Conservation (phyloP, 2,797 vertebrate species). For the Platalea minor region DNA sequence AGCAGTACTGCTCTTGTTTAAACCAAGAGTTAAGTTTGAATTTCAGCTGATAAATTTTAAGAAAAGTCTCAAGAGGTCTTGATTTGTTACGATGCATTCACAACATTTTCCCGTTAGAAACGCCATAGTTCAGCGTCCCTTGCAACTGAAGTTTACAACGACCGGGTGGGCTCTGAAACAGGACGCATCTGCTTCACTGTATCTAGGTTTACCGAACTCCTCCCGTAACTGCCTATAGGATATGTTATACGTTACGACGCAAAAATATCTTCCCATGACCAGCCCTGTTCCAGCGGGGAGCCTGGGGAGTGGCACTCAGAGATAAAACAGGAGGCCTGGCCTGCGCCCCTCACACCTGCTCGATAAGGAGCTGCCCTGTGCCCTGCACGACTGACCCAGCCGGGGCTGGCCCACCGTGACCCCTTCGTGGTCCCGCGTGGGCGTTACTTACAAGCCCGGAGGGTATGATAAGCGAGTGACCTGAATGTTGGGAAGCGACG, state of each 20-base stretch:
- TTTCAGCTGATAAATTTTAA: background rate
- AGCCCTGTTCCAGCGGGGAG: background rate
- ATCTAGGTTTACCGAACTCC: background rate
- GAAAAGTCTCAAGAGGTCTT: background rate
- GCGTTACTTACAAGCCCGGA: background rate
- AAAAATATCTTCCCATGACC: background rate
- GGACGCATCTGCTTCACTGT: background rate
- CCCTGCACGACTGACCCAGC: background rate
- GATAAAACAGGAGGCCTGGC: background rate
- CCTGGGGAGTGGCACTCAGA: background rate
- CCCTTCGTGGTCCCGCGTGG: rapidly evolving
- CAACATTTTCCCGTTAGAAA: background rate
- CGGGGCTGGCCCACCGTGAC: background rate
- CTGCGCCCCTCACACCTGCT: background rate
- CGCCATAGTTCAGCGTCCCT: background rate
- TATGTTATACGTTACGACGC: background rate
- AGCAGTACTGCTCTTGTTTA: background rate
- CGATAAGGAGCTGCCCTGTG: background rate
- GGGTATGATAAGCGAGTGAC: background rate
- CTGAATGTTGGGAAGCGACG: background rate
- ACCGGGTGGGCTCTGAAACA: background rate
- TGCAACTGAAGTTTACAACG: background rate
- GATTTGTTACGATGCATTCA: background rate
- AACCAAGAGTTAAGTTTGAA: background rate
- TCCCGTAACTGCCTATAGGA: background rate